Evolutionary conservation across 2,113 vertebrate genomes (phyloP).

Genomic region (Hiodon tergisus): DNA sequence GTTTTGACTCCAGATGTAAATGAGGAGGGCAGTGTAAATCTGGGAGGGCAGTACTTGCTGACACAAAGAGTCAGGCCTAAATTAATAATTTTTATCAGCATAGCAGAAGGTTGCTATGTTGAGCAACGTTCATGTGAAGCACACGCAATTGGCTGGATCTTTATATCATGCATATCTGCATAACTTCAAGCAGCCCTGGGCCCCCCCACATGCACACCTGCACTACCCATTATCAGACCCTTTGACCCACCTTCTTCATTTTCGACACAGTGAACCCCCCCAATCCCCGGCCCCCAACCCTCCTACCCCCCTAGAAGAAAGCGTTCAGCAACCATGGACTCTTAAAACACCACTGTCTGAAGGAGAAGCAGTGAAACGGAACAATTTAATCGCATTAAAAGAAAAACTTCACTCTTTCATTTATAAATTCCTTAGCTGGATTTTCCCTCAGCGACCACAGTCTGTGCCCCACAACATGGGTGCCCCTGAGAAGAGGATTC

Average conservation of each 20-base stretch:
- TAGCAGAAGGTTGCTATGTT: no score
- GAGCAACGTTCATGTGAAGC: no score
- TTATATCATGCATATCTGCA: no score
- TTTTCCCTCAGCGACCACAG: conserved; percentile 46
- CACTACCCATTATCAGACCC: not conserved
- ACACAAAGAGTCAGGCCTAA: not conserved
- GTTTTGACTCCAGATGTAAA: conserved; percentile 12
- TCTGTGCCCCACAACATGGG: conserved; percentile 53
- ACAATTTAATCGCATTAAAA: conserved; percentile 76
- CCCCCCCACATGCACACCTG: conserved; percentile 4
- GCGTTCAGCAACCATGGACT: conserved; percentile 46
- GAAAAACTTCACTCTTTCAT: conserved; percentile 67
- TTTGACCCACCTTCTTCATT: not conserved
- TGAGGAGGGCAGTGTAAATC: not conserved
- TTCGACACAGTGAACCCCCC: not conserved
- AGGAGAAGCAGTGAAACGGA: conserved; percentile 67
- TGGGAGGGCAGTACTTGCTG: not conserved
- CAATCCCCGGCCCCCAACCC: not conserved
- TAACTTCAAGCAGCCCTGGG: not conserved
- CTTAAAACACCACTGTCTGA: conserved; percentile 57
- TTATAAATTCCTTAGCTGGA: conserved; percentile 67
- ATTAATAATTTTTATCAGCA: not conserved
- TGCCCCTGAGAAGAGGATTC: conserved; percentile 45
- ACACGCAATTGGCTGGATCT: no score
- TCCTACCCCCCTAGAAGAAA: conserved; percentile 42